Evolutionary conservation across 2,888 invertebrate genomes (phyloP).

Genomic region (Entomobrya multifasciata): DNA sequence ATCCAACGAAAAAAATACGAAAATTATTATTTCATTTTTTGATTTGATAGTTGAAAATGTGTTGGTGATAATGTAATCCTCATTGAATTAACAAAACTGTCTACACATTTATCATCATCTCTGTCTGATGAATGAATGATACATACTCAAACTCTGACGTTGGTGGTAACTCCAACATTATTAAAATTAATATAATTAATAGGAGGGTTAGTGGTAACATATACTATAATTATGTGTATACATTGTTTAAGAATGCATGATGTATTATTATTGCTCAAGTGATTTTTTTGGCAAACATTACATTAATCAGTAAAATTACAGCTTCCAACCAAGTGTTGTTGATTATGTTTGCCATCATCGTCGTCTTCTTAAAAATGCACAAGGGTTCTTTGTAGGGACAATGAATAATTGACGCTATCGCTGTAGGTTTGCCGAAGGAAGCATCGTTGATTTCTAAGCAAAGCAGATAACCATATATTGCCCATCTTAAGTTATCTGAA

Average conservation of each 20-base stretch:
- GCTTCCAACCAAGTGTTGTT: constrained; percentile 20
- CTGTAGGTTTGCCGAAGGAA: constrained; percentile 50
- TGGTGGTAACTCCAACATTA: no score
- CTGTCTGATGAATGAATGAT: not conserved
- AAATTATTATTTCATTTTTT: no score
- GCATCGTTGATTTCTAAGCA: no score
- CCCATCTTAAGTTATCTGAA: no score
- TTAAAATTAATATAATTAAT: constrained; percentile 39
- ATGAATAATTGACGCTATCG: not conserved
- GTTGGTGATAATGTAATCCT: constrained; percentile 14
- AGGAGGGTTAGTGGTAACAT: constrained; percentile 20
- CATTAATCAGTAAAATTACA: constrained; percentile 50
- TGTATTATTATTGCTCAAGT: not conserved
- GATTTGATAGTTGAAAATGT: no score
- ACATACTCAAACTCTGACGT: no score
- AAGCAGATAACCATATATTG: no score
- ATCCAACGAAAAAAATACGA: not conserved
- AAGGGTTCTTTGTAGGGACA: not conserved
- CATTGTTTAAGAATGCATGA: not conserved
- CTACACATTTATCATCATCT: not conserved
- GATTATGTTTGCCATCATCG: constrained; percentile 44
- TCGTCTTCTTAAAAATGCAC: not conserved
- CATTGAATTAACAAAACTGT: constrained; percentile 53
- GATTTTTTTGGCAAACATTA: constrained; percentile 45
- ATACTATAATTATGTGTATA: not conserved